Conservation (phyloP, 2,113 vertebrate genomes). For the Centropus unirufus region DNA sequence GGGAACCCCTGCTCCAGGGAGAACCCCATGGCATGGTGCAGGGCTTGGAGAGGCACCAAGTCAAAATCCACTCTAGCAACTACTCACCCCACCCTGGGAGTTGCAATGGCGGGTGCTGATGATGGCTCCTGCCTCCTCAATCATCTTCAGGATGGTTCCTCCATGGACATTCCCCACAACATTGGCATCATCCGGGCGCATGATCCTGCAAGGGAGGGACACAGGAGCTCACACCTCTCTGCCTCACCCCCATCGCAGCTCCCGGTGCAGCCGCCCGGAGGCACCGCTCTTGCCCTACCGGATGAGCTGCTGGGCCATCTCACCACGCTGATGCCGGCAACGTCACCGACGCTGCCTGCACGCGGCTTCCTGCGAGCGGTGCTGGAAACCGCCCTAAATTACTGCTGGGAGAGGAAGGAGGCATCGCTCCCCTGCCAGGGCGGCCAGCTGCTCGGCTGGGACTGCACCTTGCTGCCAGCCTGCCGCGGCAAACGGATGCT, state of each 20-base stretch:
- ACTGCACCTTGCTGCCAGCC: neutral
- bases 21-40: fast-evolving
- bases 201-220: constrained; percentile 79
- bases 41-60: fast-evolving
- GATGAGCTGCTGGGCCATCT: constrained; percentile 61
- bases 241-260: neutral
- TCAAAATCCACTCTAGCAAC: fast-evolving
- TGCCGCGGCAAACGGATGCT: fast-evolving
- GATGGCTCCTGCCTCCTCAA: constrained; percentile 94
- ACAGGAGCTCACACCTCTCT: fast-evolving
- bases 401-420: neutral
- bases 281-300: constrained; percentile 20
- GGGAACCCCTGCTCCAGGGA: neutral
- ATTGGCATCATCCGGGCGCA: constrained; percentile 94
- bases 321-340: neutral
- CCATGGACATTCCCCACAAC: constrained; percentile 92
- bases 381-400: neutral
- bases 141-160: constrained; percentile 95
- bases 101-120: constrained; percentile 95
- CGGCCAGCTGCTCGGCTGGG: neutral
- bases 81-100: constrained; percentile 79
- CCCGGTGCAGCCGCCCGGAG: neutral
- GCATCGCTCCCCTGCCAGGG: neutral
- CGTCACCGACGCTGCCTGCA: neutral
- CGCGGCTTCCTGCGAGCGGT: neutral